Evolutionary conservation across 2,888 invertebrate species (phyloP).

Genomic region (Stenodera caucasica): DNA sequence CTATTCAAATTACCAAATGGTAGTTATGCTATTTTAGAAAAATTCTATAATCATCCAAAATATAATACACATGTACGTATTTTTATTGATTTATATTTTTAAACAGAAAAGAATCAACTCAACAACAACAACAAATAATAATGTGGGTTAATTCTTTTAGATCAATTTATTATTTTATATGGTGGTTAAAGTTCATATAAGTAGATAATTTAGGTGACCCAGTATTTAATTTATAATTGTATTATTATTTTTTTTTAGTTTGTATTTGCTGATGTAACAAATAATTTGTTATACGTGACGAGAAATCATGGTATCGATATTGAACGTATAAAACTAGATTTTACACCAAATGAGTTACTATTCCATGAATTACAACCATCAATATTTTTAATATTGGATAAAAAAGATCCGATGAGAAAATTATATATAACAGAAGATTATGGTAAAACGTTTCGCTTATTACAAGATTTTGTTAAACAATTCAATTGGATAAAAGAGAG

Average conservation of each 20-base stretch:
- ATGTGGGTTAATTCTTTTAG: too few species aligned
- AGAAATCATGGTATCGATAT: slow-evolving; percentile 73
- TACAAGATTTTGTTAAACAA: slow-evolving; percentile 75
- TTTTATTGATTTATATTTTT: too few species aligned
- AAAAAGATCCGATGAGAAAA: slow-evolving; percentile 67
- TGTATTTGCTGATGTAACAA: slow-evolving; percentile 78
- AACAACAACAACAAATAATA: too few species aligned
- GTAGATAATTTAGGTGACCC: not conserved
- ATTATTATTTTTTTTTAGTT: slow-evolving; percentile 70
- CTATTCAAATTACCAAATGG: slow-evolving; percentile 63
- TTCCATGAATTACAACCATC: slow-evolving; percentile 73
- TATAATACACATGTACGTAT: slow-evolving; percentile 76
- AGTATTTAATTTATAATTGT: not conserved
- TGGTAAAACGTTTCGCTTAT: slow-evolving; percentile 69
- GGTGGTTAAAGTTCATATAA: too few species aligned
- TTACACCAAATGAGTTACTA: slow-evolving; percentile 76
- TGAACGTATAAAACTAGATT: slow-evolving; percentile 64
- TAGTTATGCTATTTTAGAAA: slow-evolving; percentile 71
- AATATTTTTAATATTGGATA: slow-evolving; percentile 75
- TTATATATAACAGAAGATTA: slow-evolving; percentile 77
- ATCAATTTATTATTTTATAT: too few species aligned
- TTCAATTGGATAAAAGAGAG: slow-evolving; percentile 70
- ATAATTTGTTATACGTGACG: slow-evolving; percentile 77
- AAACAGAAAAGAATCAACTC: too few species aligned
- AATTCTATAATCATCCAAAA: slow-evolving; percentile 83